Conservation (phyloP, 2,888 invertebrate species). For the Luffia ferchaultella region DNA sequence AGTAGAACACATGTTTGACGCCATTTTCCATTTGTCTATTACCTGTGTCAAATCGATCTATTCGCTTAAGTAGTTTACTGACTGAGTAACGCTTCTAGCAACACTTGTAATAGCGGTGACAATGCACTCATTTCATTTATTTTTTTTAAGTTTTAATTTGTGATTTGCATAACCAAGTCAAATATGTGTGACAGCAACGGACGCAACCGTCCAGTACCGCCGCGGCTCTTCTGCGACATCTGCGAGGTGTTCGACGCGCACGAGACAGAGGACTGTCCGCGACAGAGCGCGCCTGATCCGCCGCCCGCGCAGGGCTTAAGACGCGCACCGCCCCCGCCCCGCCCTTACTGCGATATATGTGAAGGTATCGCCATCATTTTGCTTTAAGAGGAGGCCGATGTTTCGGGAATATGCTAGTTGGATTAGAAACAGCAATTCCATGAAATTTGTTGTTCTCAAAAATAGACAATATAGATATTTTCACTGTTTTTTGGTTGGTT, state of each 20-base stretch:
- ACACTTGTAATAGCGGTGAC: too few relatives aligned
- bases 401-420: not conserved
- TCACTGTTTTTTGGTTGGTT: too few relatives aligned
- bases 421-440: not conserved
- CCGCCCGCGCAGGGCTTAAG: conserved; percentile 20
- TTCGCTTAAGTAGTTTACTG: too few relatives aligned
- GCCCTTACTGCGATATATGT: conserved; percentile 93
- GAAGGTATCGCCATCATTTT: conserved; percentile 70
- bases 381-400: not conserved
- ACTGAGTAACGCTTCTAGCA: too few relatives aligned
- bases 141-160: too few relatives aligned
- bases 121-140: too few relatives aligned
- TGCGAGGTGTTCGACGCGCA: conserved; percentile 97
- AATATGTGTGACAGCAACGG: conserved; percentile 51
- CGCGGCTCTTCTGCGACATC: conserved; percentile 95
- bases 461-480: not conserved
- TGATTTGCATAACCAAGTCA: too few relatives aligned
- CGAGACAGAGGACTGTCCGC: conserved; percentile 97
- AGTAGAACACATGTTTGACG: too few relatives aligned
- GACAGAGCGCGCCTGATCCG: conserved; percentile 70
- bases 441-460: not conserved
- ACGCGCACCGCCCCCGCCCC: conserved; percentile 43
- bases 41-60: too few relatives aligned
- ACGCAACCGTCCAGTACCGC: conserved; percentile 65
- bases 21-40: too few relatives aligned